phyloP scores from a whole-genome alignment of 1,140 invertebrate genomes.

The Luehdorfia chinensis region DNA sequence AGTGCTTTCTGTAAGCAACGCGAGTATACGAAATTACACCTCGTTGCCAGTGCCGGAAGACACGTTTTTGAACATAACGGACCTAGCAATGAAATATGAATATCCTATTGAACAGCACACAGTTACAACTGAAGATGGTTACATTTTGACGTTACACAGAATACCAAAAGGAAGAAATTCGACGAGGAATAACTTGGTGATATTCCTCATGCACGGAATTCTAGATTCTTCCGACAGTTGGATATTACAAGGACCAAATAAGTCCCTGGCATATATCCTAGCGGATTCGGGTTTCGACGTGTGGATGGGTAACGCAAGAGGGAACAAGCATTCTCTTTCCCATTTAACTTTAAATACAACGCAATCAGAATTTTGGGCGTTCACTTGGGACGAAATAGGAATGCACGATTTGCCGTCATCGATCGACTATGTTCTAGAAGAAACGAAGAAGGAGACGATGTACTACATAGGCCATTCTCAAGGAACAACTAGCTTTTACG shows the following conservation, averaged over 20 bases:
- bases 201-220: conserved; percentile 83
- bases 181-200: conserved; percentile 42
- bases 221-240: conserved; percentile 80
- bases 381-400: conserved; percentile 86
- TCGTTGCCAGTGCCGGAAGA: conserved; percentile 23
- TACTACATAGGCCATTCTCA: conserved; percentile 83
- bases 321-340: conserved; percentile 81
- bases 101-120: conserved; percentile 78
- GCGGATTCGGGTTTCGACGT: conserved; percentile 83
- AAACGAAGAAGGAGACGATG: conserved; percentile 71
- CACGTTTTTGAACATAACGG: conserved; percentile 38
- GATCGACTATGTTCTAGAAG: conserved; percentile 81
- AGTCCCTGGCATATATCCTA: conserved; percentile 68
- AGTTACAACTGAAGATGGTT: conserved; percentile 79
- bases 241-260: conserved; percentile 75
- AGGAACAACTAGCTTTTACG: conserved; percentile 67
- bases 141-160: conserved; percentile 78
- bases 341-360: conserved; percentile 68
- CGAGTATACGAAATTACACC: conserved; percentile 5
- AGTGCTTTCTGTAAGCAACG: conserved; percentile 1
- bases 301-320: conserved; percentile 85
- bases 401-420: conserved; percentile 85
- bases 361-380: conserved; percentile 70
- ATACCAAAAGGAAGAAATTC: conserved; percentile 55
- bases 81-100: conserved; percentile 73